These are phyloP conservation scores for Vanacampus margaritifer DNA, from an alignment of 2,113 vertebrate species.

Conservation along the genomic window DNA sequence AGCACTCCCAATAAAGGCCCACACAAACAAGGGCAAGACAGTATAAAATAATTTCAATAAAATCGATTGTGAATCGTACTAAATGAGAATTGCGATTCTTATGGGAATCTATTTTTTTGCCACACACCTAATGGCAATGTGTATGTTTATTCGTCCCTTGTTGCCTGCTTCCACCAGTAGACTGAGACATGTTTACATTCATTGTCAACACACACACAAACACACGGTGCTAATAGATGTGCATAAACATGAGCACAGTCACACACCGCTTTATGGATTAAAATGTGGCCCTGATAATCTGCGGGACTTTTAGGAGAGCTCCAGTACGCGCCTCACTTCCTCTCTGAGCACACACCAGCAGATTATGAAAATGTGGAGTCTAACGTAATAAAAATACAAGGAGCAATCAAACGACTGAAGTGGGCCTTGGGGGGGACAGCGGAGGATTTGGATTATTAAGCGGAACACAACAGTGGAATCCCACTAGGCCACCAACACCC, in stretches of 20 bases:
- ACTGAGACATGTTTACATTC: constrained; percentile 26
- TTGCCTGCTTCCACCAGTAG: constrained; percentile 21
- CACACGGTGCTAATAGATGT: constrained; percentile 9
- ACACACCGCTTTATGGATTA: constrained; percentile 48
- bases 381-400: constrained; percentile 64
- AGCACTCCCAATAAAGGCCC: too few relatives aligned
- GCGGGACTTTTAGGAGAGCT: constrained; percentile 36
- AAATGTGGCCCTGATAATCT: constrained; percentile 56
- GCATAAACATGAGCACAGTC: constrained; percentile 25
- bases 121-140: too few relatives aligned
- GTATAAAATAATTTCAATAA: too few relatives aligned
- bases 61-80: too few relatives aligned
- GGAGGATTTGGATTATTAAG: constrained; percentile 74
- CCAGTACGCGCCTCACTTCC: constrained; percentile 20
- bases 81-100: too few relatives aligned
- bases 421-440: constrained; percentile 63
- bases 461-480: constrained; percentile 67
- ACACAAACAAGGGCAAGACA: too few relatives aligned
- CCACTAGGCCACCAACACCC: constrained; percentile 33
- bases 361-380: constrained; percentile 66
- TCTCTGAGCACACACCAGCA: constrained; percentile 34
- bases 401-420: constrained; percentile 67
- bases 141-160: constrained; percentile 49
- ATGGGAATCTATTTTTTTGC: too few relatives aligned
- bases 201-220: constrained; percentile 2